phyloP scores from a whole-genome alignment of 2,888 invertebrate species.

The Acanthosepion pharaonis region DNA sequence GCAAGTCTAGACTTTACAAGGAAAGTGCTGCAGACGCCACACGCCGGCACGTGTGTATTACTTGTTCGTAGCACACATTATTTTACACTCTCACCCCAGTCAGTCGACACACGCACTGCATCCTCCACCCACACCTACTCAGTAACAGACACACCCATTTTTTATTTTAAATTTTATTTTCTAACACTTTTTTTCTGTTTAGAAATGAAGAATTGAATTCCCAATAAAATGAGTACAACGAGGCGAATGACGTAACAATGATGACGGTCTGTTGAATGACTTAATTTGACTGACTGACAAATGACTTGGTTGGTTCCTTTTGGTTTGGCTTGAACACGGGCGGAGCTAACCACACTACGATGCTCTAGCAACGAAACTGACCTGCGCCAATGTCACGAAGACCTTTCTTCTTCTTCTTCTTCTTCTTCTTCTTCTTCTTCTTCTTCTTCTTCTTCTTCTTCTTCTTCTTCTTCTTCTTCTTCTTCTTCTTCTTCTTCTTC shows the following conservation, averaged over 20 bases:
- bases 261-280: constrained; percentile 9
- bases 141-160: neutral
- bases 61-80: neutral
- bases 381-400: constrained; percentile 33
- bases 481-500: neutral
- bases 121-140: neutral
- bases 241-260: neutral
- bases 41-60: constrained; percentile 17
- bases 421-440: neutral
- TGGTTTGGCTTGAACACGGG: neutral
- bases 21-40: constrained; percentile 4
- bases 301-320: constrained; percentile 10
- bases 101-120: neutral
- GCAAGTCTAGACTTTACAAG: neutral
- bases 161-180: neutral
- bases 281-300: neutral
- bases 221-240: neutral
- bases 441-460: neutral
- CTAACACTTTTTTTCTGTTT: neutral
- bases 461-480: neutral
- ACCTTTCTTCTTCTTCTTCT: neutral
- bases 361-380: neutral
- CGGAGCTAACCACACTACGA: neutral
- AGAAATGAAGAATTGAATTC: neutral
- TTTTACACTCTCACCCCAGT: neutral